Base-by-base conservation (phyloP, 2,888 invertebrate genomes). In the Apantesis nais region DNA sequence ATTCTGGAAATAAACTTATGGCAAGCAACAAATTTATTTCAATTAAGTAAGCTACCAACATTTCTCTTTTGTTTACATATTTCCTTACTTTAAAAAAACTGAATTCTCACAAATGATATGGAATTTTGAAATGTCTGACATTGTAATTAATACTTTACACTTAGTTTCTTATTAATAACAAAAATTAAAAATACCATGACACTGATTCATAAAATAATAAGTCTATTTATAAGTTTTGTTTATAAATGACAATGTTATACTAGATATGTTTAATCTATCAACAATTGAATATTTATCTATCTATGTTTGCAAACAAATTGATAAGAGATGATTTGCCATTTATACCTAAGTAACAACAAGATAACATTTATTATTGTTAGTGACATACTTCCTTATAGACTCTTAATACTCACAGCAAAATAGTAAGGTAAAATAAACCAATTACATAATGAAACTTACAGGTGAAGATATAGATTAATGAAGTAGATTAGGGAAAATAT, bases 281-380 rank as follows among this genome's bases (percentile, higher is more conserved):
- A 64, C 64, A 69, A 72, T 78, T 67, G 66, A 75, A 67, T 68
- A 41, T 72, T 71, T 41, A 65, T 70, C 19, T 72, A 73, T 22
- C 48, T 11, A n/a, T 79, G 67, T 73, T 67, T 71, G 41, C 41
- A 63, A 63, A 25, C 44, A 63, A 1, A 44, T 19, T 44, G 58
- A 41, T 63, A 44, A 22, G 5, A 29, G 1, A 63, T 31, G 31
- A 44, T 44, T 44, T 44, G 22, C 22, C 22, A 63, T 29, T 58
- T 4, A 58, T 29, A 29, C 58, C 29, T 29, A 58, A 55, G 25
- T 55, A 25, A 29, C 7, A 58, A 29, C 44, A 63, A 29, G 9
- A 44, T 44, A 44, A 25, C 11, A 58, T 29, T 29, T 44, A 25
- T 41, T 9, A 29, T 29, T 39, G 9, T 41, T 63, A 29, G 39